phyloP scores from a whole-genome alignment of 2,113 vertebrate species.

The Hyaena hyaena region DNA sequence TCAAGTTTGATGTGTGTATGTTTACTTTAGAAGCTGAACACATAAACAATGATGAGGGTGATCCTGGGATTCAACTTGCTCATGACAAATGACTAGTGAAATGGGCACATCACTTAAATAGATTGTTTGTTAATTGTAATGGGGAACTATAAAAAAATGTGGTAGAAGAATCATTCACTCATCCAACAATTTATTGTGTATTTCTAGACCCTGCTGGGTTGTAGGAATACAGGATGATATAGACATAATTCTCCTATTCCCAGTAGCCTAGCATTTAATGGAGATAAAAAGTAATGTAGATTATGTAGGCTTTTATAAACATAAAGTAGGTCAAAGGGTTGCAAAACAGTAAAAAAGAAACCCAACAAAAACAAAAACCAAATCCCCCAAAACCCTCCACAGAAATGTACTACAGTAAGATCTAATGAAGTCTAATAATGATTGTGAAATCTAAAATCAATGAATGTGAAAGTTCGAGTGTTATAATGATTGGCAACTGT shows the following conservation, averaged over 20 bases:
- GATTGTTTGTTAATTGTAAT: not conserved
- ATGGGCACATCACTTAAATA: not conserved
- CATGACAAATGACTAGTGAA: not conserved
- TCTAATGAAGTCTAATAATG: not conserved
- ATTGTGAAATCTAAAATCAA: not conserved
- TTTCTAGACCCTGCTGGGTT: not conserved
- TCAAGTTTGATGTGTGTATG: not conserved
- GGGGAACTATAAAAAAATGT: not conserved
- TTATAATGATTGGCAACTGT: not conserved
- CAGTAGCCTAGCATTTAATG: not conserved
- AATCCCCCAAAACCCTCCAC: not conserved
- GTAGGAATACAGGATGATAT: not conserved
- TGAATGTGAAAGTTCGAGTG: not conserved
- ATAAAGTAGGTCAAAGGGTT: not conserved
- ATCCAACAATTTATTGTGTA: not conserved
- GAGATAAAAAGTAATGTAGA: not conserved
- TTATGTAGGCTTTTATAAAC: not conserved
- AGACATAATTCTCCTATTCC: not conserved
- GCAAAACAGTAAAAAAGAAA: not conserved
- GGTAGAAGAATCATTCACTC: not conserved
- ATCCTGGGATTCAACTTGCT: not conserved
- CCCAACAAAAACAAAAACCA: not conserved
- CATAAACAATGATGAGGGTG: not conserved
- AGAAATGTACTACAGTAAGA: not conserved
- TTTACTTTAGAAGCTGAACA: constrained; percentile 15